These are phyloP conservation scores for Araneus ventricosus DNA, from an alignment of 1,140 invertebrate species.

Conservation along the genomic window DNA sequence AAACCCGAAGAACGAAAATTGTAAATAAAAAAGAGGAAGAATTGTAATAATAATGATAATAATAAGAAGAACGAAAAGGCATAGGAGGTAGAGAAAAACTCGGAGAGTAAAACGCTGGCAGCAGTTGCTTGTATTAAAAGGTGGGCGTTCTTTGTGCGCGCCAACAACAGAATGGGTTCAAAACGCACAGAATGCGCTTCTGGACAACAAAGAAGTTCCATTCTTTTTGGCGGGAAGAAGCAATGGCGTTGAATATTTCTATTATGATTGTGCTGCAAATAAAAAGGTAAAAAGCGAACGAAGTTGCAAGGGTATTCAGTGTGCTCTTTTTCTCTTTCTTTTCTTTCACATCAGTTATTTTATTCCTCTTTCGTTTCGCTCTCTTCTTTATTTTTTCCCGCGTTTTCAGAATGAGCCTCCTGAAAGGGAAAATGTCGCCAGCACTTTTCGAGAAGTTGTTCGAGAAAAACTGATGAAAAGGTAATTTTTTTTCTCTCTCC, in stretches of 20 bases:
- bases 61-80: slow-evolving; percentile 31
- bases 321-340: not conserved
- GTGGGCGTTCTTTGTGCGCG: slow-evolving; percentile 17
- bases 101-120: slow-evolving; percentile 44
- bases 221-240: slow-evolving; percentile 49
- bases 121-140: slow-evolving; percentile 35
- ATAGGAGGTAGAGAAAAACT: slow-evolving; percentile 46
- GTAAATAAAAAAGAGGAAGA: not conserved
- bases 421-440: slow-evolving; percentile 51
- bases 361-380: not conserved
- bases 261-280: slow-evolving; percentile 51
- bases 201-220: slow-evolving; percentile 18
- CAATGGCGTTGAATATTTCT: slow-evolving; percentile 65
- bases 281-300: slow-evolving; percentile 35
- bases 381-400: not conserved
- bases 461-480: slow-evolving; percentile 48
- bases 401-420: slow-evolving; percentile 39
- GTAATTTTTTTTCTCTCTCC: slow-evolving; percentile 10
- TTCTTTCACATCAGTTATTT: slow-evolving; percentile 34
- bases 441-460: slow-evolving; percentile 55
- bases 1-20: not conserved
- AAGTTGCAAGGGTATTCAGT: slow-evolving; percentile 39
- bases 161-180: slow-evolving; percentile 4
- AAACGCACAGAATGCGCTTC: slow-evolving; percentile 49
- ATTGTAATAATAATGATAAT: slow-evolving; percentile 54